phyloP scores from a whole-genome alignment of 2,797 vertebrate species.

The Propithecus deckenii region DNA sequence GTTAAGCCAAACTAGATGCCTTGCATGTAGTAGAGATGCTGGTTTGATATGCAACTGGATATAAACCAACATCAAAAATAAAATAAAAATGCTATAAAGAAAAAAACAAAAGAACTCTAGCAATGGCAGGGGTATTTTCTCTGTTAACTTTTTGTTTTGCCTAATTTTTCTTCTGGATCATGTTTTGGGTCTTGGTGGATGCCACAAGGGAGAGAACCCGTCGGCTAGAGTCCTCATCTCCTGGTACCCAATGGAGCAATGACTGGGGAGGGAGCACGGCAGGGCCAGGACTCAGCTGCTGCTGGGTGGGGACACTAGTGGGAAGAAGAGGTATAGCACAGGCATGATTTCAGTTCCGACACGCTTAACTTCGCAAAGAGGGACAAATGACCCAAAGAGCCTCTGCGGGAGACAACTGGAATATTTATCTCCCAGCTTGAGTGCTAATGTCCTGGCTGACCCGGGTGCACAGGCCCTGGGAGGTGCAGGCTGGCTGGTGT shows the following conservation, averaged over 20 bases:
- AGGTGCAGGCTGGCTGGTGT: neutral
- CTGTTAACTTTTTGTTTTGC: slow-evolving; percentile 72
- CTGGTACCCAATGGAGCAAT: slow-evolving; percentile 41
- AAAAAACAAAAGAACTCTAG: slow-evolving; percentile 37
- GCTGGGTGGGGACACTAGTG: slow-evolving; percentile 1
- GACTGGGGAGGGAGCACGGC: neutral
- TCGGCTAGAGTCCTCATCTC: slow-evolving; percentile 72
- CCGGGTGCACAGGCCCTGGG: neutral
- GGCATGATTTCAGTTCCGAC: slow-evolving; percentile 62
- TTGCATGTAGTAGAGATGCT: slow-evolving; percentile 26
- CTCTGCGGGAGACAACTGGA: slow-evolving; percentile 30
- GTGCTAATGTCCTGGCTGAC: neutral
- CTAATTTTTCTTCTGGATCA: slow-evolving; percentile 42
- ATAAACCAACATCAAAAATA: slow-evolving; percentile 62
- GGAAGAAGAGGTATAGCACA: slow-evolving; percentile 62
- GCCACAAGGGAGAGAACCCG: slow-evolving; percentile 14
- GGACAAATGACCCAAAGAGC: slow-evolving; percentile 52
- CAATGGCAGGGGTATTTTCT: slow-evolving; percentile 64
- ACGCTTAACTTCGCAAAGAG: slow-evolving; percentile 59
- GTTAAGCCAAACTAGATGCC: slow-evolving; percentile 48
- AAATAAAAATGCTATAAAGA: slow-evolving; percentile 36
- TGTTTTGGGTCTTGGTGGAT: neutral
- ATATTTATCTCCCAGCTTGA: neutral
- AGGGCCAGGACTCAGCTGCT: slow-evolving; percentile 56
- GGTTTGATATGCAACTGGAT: slow-evolving; percentile 34